A percentile compares a stretch with the other conserved stretches of the same genome.
phyloP scores from a whole-genome alignment of 2,797 vertebrate species.

The Premnoplex brunnescens region DNA sequence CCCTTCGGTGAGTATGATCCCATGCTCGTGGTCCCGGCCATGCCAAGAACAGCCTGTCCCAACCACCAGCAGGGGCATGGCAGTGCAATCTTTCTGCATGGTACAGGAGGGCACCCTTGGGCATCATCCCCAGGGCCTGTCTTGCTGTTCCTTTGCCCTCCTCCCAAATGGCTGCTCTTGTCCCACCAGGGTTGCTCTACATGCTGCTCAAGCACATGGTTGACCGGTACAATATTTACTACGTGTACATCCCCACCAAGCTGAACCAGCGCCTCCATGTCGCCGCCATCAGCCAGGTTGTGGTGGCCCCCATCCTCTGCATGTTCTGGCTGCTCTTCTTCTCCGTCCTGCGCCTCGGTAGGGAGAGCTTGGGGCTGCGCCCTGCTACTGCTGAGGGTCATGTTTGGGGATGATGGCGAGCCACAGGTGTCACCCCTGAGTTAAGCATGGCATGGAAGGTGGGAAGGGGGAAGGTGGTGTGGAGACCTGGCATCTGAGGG shows the following conservation, averaged over 20 bases:
- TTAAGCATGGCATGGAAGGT: background rate
- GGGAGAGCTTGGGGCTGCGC: background rate
- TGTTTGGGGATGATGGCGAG: background rate
- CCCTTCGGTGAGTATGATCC: constrained; percentile 89
- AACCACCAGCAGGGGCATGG: background rate
- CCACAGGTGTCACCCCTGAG: background rate
- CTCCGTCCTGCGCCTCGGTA: constrained; percentile 91
- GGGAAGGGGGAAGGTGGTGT: background rate
- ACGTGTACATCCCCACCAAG: constrained; percentile 92
- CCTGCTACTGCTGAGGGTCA: background rate
- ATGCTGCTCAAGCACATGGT: constrained; percentile 94
- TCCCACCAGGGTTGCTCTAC: constrained; percentile 86
- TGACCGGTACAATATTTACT: constrained; percentile 98
- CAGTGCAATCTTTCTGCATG: background rate
- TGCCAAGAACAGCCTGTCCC: background rate
- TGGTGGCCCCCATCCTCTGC: constrained; percentile 90
- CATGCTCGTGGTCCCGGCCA: rapidly evolving
- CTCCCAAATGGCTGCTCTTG: background rate
- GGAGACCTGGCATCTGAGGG: background rate
- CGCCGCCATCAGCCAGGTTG: constrained; percentile 89
- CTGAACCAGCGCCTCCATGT: constrained; percentile 90
- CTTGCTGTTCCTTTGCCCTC: background rate
- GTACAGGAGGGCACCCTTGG: background rate
- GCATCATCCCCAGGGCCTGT: background rate
- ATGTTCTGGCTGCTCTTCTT: constrained; percentile 99